Evolutionary conservation across 2,888 invertebrate species (phyloP), one percentile per base, ranked within the genome.

Genomic region (Netelia melanura): DNA sequence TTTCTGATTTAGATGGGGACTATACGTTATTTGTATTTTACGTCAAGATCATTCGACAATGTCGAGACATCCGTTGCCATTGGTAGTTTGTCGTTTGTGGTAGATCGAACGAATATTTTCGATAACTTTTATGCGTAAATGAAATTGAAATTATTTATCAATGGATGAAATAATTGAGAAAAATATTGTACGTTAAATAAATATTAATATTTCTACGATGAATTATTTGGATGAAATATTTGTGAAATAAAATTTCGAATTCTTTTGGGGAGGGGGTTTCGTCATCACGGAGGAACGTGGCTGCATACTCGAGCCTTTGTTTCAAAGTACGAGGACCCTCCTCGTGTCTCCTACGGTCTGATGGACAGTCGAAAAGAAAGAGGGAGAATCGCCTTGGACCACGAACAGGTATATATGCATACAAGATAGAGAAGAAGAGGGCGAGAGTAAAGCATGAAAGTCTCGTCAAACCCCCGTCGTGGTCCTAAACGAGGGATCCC

Each of bases 1-100:
- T 93, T 93, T 93, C 93, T 92, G 92, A 93, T 93, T 93, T 93
- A 93, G 93, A 93, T 93, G 93, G 93, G 21, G 93, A 80, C 58
- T 64, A 52, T n/a, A 70, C 82, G 54, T 80, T 71, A 54, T 64
- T 74, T 54, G 67, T 65, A 68, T 61, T 44, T 43, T 70, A 68
- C 68, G 54, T 72, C 61, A 68, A 62, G 61, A 72, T 75, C 70
- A 52, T 72, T 72, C 78, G 62, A 43, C 30, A 38, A 38, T 11
- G 62, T 30, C n/a, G 21, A 30, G 48, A 3, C 61, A 6, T 38
- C 38, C 5, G 30, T 30, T 30, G 30, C 30, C 5, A 5, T 38
- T 3, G 30, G 3, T 21, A 30, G 30, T 38, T 38, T 38, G 6
- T 38, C 38, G 38, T 6, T 38, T 38, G 6, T 38, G 6, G 6